Evolutionary conservation across 2,888 invertebrate species (phyloP).

Genomic region (Chymomyza procnemis): DNA sequence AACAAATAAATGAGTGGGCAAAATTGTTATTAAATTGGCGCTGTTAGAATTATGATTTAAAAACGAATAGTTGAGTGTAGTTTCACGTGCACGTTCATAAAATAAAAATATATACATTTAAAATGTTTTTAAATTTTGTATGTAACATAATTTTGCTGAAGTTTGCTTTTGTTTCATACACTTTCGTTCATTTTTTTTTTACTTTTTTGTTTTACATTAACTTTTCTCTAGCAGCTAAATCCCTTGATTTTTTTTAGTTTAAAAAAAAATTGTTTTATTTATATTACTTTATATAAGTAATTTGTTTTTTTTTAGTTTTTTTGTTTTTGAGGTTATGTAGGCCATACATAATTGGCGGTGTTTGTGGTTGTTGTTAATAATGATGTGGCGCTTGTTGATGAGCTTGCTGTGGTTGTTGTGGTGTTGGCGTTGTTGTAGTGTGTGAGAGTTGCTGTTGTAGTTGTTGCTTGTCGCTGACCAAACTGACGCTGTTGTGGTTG

Average conservation of each 20-base stretch:
- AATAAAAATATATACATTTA: background rate
- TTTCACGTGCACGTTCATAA: background rate
- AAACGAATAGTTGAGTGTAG: background rate
- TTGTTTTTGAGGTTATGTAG: slow-evolving; percentile 47
- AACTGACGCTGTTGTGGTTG: background rate
- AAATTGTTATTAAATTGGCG: background rate
- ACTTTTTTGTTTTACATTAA: background rate
- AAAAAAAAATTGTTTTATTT: background rate
- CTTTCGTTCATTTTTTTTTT: no score
- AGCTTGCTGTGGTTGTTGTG: background rate
- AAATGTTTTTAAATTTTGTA: background rate
- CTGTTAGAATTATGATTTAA: background rate
- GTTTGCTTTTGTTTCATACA: no score
- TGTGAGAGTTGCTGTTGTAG: no score
- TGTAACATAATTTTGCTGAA: background rate
- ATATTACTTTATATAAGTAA: background rate
- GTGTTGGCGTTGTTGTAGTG: slow-evolving; percentile 2
- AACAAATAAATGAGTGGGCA: background rate
- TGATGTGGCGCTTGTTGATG: background rate
- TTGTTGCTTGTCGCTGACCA: background rate
- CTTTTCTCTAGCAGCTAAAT: slow-evolving; percentile 31
- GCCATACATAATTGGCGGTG: slow-evolving; percentile 35
- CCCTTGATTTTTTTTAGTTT: slow-evolving; percentile 4
- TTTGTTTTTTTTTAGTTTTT: background rate
- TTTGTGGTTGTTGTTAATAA: background rate